phyloP scores from a whole-genome alignment of 2,888 invertebrate species.

The Halictus ligatus region DNA sequence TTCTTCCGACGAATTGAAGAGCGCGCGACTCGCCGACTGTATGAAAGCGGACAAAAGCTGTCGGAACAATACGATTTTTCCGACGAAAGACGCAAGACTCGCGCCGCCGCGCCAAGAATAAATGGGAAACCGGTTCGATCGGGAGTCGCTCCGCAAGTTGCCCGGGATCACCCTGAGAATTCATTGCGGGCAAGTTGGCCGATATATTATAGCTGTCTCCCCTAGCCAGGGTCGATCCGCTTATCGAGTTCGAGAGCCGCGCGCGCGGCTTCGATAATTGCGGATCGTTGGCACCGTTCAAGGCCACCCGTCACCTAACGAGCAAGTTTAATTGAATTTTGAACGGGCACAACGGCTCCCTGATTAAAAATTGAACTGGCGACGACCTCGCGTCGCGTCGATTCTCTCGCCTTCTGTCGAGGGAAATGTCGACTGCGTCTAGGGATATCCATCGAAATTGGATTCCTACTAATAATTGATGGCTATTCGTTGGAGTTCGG shows the following conservation, averaged over 20 bases:
- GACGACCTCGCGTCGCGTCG: background rate
- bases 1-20: background rate
- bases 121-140: slow-evolving; percentile 7
- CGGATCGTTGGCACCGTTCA: slow-evolving; percentile 49
- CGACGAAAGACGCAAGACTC: background rate
- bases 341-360: slow-evolving; percentile 34
- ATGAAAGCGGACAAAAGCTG: background rate
- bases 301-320: slow-evolving; percentile 45
- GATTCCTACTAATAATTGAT: background rate
- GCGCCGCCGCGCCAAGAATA: background rate
- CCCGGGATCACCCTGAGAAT: background rate
- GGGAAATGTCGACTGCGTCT: background rate
- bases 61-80: background rate
- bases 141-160: background rate
- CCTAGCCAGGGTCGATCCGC: slow-evolving; percentile 21
- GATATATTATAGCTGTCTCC: slow-evolving; percentile 26
- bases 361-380: slow-evolving; percentile 26
- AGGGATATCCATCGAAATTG: background rate
- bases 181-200: slow-evolving; percentile 16
- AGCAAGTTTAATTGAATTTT: slow-evolving; percentile 61
- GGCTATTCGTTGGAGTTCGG: background rate
- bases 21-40: background rate
- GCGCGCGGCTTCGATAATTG: slow-evolving; percentile 54
- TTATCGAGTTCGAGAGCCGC: slow-evolving; percentile 44
- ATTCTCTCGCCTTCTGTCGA: background rate